Conservation (phyloP, 2,113 vertebrate genomes). For the Dendropsophus ebraccatus region DNA sequence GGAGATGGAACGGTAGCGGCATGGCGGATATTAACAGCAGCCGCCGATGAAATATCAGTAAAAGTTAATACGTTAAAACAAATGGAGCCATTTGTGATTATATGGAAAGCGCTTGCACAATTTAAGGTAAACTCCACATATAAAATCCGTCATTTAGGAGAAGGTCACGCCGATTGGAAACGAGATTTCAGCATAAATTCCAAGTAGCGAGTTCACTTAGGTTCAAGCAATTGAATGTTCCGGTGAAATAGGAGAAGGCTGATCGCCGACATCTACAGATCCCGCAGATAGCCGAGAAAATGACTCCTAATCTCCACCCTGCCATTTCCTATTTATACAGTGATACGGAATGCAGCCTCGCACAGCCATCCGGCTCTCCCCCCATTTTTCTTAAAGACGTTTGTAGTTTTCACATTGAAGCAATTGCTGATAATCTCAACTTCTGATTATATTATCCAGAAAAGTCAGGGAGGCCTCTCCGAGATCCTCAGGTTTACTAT, state of each 20-base stretch:
- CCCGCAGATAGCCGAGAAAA: background rate
- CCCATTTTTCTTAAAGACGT: background rate
- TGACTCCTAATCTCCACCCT: conserved; percentile 2
- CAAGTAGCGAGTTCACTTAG: background rate
- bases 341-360: background rate
- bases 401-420: background rate
- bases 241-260: conserved; percentile 11
- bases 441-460: background rate
- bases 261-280: conserved; percentile 23
- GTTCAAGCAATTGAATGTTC: conserved; percentile 4
- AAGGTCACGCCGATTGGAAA: conserved; percentile 36
- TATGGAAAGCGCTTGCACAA: background rate
- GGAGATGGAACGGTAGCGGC: background rate
- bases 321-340: background rate
- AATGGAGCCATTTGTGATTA: conserved; percentile 43
- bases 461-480: background rate
- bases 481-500: background rate
- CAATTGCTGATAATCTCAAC: background rate
- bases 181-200: conserved; percentile 41
- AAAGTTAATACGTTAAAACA: conserved; percentile 18
- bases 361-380: background rate
- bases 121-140: conserved; percentile 27
- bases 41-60: background rate
- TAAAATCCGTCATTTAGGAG: conserved; percentile 8
- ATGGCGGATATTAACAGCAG: background rate